Percentiles rank a stretch among this genome's conserved stretches.
phyloP scores from a whole-genome alignment of 2,113 vertebrate genomes.

The human (Homo sapiens) region GRCh38 chr5:81937001-81937500 shows the following conservation, averaged over 20 bases:
- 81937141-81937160: not conserved
- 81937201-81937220: not conserved
- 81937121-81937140: not conserved
- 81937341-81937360: no score
- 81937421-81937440: no score
- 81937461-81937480: no score
- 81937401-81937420: no score
- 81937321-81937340: not conserved
- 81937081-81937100: not conserved
- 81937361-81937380: no score
- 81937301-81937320: not conserved
- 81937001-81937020: conserved; percentile 18
- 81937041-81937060: not conserved
- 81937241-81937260: not conserved
- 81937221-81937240: not conserved
- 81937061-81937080: not conserved
- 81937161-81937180: not conserved
- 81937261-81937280: not conserved
- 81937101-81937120: not conserved
- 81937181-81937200: not conserved
- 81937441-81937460: no score
- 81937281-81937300: not conserved
- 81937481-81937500: no score
- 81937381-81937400: no score
- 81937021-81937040: not conserved